These are phyloP conservation scores for Eupeodes latifasciatus DNA, from an alignment of 2,888 invertebrate genomes.

Conservation along the genomic window DNA sequence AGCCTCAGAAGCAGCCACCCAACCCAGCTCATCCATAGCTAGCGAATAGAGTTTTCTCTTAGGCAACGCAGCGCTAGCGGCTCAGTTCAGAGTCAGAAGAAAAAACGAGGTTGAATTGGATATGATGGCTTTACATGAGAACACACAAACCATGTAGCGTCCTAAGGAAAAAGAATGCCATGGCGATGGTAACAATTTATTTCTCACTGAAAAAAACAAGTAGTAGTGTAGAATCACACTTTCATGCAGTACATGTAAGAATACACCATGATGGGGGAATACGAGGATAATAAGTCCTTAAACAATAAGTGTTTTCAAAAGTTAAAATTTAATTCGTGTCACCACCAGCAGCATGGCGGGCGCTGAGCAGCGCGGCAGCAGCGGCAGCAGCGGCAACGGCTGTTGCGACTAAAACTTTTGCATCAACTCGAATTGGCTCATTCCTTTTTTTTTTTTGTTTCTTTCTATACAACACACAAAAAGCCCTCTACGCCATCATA, in stretches of 20 bases:
- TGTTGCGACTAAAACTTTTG: slow-evolving; percentile 63
- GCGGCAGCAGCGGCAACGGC: slow-evolving; percentile 8
- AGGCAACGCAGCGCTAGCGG: background rate
- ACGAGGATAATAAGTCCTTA: slow-evolving; percentile 70
- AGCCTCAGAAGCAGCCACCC: background rate
- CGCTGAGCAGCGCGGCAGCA: background rate
- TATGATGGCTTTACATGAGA: background rate
- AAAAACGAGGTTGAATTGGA: background rate
- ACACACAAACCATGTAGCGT: background rate
- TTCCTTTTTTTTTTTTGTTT: background rate
- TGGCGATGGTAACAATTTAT: slow-evolving; percentile 58
- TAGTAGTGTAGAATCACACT: background rate
- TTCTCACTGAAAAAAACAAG: slow-evolving; percentile 45
- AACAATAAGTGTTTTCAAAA: slow-evolving; percentile 74
- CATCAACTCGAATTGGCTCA: slow-evolving; percentile 37
- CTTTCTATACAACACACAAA: background rate
- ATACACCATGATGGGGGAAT: slow-evolving; percentile 40
- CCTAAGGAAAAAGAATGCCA: background rate
- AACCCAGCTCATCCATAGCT: too few species aligned
- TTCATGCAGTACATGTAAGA: background rate
- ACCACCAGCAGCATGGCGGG: slow-evolving; percentile 56
- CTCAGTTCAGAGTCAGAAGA: too few species aligned
- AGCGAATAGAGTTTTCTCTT: background rate
- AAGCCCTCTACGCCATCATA: background rate
- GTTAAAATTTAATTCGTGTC: slow-evolving; percentile 76